Percentiles rank a stretch among this genome's conserved stretches.
These are phyloP conservation scores for Electrophaes corylata DNA, from an alignment of 2,888 invertebrate species.

Conservation along the genomic window DNA sequence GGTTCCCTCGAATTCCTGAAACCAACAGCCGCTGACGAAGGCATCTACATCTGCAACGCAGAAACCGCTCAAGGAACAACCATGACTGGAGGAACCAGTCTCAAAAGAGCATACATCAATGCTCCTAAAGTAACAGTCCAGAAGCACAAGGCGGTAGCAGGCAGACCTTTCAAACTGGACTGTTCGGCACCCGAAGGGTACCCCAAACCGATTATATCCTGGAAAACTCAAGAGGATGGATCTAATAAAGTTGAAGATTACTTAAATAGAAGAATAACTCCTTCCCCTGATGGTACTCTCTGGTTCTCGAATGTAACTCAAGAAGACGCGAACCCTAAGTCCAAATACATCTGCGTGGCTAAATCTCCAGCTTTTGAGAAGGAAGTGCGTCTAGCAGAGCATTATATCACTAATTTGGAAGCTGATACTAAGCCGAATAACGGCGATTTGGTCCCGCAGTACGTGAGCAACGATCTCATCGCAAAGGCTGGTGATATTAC, in stretches of 20 bases:
- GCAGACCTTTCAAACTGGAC: conserved; percentile 61
- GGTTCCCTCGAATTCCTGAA: conserved; percentile 60
- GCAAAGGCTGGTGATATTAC: conserved; percentile 57
- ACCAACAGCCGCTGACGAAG: conserved; percentile 58
- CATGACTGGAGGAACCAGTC: conserved; percentile 52
- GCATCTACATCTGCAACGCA: conserved; percentile 64
- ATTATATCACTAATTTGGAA: conserved; percentile 54
- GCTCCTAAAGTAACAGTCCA: conserved; percentile 45
- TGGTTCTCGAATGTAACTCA: conserved; percentile 65
- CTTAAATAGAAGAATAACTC: conserved; percentile 53
- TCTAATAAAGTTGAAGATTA: conserved; percentile 45
- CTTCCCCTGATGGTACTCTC: conserved; percentile 62
- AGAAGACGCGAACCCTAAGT: conserved; percentile 53
- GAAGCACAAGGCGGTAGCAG: conserved; percentile 60
- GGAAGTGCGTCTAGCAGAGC: conserved; percentile 59
- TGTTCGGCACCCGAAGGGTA: conserved; percentile 62
- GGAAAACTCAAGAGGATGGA: conserved; percentile 58
- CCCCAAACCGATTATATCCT: conserved; percentile 63
- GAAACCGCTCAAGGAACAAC: conserved; percentile 58
- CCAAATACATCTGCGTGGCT: conserved; percentile 66
- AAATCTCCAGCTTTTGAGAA: conserved; percentile 55
- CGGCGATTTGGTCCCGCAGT: conserved; percentile 60
- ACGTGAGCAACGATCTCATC: conserved; percentile 57
- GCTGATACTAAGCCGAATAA: conserved; percentile 48
- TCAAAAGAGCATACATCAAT: conserved; percentile 55